Evolutionary conservation across 2,113 vertebrate genomes (phyloP).

Genomic region (Sphyrna mokarran): DNA sequence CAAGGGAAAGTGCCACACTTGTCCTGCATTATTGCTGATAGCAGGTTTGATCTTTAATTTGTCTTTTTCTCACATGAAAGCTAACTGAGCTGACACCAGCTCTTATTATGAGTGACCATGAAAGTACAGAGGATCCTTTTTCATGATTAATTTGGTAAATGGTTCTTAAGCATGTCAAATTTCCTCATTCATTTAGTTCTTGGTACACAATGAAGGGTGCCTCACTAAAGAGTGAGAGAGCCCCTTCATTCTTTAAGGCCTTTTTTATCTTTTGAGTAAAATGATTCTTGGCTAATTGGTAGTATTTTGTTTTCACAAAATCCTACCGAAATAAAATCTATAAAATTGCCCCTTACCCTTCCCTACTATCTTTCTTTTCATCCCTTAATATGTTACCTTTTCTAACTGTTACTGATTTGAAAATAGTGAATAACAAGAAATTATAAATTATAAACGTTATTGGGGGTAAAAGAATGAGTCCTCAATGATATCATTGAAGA

Average conservation of each 20-base stretch:
- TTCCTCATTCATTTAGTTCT: conserved; percentile 25
- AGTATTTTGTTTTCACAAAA: background rate
- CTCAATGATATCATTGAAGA: background rate
- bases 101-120: background rate
- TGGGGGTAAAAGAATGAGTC: background rate
- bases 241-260: background rate
- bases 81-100: background rate
- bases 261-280: background rate
- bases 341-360: background rate
- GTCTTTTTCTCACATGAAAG: background rate
- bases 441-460: background rate
- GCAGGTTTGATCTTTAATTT: background rate
- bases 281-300: background rate
- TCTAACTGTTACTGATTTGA: background rate
- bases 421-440: background rate
- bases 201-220: background rate
- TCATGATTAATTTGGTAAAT: conserved; percentile 21
- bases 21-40: background rate
- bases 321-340: background rate
- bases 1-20: background rate
- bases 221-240: background rate
- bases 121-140: background rate
- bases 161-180: conserved; percentile 6
- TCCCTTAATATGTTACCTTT: background rate
- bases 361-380: background rate